Evolutionary conservation across 2,888 invertebrate species (phyloP), one percentile per base, ranked within the genome.

Genomic region (Melieria crassipennis): DNA sequence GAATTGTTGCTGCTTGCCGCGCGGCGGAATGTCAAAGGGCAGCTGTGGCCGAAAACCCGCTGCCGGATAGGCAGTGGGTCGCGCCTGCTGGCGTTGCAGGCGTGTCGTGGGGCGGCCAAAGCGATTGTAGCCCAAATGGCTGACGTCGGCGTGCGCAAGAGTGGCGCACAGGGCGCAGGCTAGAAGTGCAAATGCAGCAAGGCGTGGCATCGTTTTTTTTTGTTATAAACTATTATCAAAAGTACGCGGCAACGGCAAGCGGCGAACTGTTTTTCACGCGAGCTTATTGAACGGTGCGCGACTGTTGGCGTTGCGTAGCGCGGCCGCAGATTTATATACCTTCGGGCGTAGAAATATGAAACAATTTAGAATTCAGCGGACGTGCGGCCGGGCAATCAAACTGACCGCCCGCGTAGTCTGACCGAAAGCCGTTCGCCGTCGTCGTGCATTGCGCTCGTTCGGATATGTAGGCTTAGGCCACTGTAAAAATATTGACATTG

Each of bases 1-100:
- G 50, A 58, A 66, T 46, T 66, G 58, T 46, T 66, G 58, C 10
- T 69, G 68, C 13, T 69, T 69, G 47, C 62, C 62, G 5, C 61
- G 68, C 13, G 69, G 60, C 6, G 79, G 78, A 65, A 79, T 67
- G 11, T 62, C 69, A 46, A 81, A 80, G 45, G 78, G 77, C 13
- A 75, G 77, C n/a, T 76, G 74, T 4, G 83, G 84, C 65, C 78
- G 79, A 68, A 76, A 82, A n/a, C 84, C 83, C 16, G 79, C 72
- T 0, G 80, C 77, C 9, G 81, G 78, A 73, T 81, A 81, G 4
- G 78, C 77, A 16, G 76, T 73, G 4, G 74, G 75, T n/a, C 16
- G 61, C 4, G 67, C 47, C 45, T 78, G 77, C 60, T 78, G 78
- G 7, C 79, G 80, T 43, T 81, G 81, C 48, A 75, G 75, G 0